Evolutionary conservation across 1,140 invertebrate genomes (phyloP).

Genomic region (Chironomus striatipennis): DNA sequence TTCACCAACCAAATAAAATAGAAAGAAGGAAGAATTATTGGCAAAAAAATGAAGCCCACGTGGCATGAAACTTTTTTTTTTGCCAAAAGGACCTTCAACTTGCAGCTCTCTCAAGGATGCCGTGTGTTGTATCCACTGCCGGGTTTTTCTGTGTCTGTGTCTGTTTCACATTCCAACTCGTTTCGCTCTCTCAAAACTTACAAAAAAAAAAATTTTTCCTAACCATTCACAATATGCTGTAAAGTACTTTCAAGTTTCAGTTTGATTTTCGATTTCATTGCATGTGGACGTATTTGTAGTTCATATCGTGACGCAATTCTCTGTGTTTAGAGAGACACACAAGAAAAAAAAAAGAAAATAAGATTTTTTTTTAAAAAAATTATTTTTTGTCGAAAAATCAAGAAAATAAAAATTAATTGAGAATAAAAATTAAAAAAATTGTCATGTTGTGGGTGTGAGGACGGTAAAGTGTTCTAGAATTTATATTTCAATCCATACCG

Average conservation of each 20-base stretch:
- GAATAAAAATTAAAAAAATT: neutral
- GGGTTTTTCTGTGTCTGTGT: neutral
- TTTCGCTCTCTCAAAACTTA: neutral
- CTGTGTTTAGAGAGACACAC: neutral
- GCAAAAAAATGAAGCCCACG: neutral
- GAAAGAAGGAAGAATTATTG: neutral
- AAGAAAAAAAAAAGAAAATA: neutral
- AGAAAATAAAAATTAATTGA: neutral
- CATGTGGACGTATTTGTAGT: neutral
- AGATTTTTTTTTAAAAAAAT: neutral
- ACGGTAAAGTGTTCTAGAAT: no score
- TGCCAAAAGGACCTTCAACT: conserved; percentile 5
- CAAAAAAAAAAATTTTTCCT: neutral
- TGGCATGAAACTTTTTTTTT: no score
- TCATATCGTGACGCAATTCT: neutral
- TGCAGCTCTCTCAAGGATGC: neutral
- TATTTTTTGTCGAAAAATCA: neutral
- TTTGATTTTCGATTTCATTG: conserved; percentile 4
- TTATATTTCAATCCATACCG: no score
- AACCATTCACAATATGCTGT: neutral
- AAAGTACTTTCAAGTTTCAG: neutral
- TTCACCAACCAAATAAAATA: neutral
- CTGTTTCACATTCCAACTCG: neutral
- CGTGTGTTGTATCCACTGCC: neutral
- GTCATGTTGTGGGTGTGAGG: neutral